A percentile compares a stretch with the other conserved stretches of the same genome.
Evolutionary conservation across 2,888 invertebrate genomes (phyloP).

Genomic region (Archaeoteleia sp.): DNA sequence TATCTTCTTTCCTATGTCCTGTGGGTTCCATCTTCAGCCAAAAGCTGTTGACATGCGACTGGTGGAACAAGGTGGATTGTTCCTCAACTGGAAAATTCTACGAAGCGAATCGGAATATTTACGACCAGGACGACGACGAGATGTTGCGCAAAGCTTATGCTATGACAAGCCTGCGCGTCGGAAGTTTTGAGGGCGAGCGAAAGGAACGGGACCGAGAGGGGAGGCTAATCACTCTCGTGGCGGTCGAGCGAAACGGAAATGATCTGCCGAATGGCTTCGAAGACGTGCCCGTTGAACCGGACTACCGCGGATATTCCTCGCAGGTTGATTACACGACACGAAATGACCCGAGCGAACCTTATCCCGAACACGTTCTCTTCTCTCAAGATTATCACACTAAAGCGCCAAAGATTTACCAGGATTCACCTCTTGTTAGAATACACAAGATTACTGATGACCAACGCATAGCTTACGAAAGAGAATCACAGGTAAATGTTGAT

Average conservation of each 20-base stretch:
- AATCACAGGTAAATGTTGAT: conserved; percentile 42
- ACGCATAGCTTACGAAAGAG: conserved; percentile 40
- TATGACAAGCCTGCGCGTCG: conserved; percentile 77
- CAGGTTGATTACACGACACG: conserved; percentile 46
- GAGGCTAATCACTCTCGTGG: conserved; percentile 41
- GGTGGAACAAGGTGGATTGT: conserved; percentile 83
- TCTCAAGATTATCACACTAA: conserved; percentile 41
- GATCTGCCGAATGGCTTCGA: conserved; percentile 59
- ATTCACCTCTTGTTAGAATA: conserved; percentile 60
- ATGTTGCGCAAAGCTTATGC: conserved; percentile 78
- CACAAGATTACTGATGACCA: conserved; percentile 52
- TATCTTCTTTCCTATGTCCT: conserved; percentile 81
- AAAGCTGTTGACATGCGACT: conserved; percentile 80
- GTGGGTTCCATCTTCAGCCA: conserved; percentile 83
- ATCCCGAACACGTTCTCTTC: conserved; percentile 54
- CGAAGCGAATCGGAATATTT: conserved; percentile 73
- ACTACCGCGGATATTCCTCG: conserved; percentile 44
- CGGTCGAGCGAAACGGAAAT: conserved; percentile 53
- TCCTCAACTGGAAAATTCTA: conserved; percentile 75
- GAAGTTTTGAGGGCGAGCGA: conserved; percentile 54
- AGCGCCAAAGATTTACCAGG: conserved; percentile 55
- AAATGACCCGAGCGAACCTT: conserved; percentile 27
- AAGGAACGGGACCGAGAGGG: conserved; percentile 57
- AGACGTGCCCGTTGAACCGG: conserved; percentile 54
- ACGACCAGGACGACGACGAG: conserved; percentile 74